These are phyloP conservation scores for Megastigmus dorsalis DNA, from an alignment of 2,888 invertebrate species.

Conservation along the genomic window DNA sequence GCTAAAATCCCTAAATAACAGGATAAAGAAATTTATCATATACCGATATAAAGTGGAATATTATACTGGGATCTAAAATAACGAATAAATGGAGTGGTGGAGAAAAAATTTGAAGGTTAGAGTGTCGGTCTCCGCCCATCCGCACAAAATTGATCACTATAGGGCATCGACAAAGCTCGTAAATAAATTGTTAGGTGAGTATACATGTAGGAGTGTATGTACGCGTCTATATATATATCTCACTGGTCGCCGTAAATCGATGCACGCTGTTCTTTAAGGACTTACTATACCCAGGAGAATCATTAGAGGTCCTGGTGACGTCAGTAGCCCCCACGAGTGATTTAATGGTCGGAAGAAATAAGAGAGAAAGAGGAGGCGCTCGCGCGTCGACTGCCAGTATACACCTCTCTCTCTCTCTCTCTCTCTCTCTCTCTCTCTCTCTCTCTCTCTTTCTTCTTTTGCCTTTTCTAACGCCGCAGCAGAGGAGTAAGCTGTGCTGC, in stretches of 20 bases:
- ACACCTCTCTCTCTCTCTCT: no score
- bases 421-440: no score
- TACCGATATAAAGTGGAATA: no score
- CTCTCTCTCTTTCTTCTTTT: no score
- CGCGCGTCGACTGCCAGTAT: neutral
- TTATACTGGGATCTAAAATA: no score
- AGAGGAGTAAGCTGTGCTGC: no score
- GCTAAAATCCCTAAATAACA: no score
- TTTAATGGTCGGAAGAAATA: slow-evolving; percentile 19
- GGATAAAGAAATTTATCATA: no score
- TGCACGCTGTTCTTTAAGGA: slow-evolving; percentile 5
- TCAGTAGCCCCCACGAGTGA: slow-evolving; percentile 36
- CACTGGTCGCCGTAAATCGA: slow-evolving; percentile 13
- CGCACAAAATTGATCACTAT: slow-evolving; percentile 19
- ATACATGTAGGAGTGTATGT: neutral
- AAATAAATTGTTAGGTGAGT: slow-evolving; percentile 25
- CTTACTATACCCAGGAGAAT: slow-evolving; percentile 30
- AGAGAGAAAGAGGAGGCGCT: slow-evolving; percentile 1
- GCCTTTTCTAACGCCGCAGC: no score
- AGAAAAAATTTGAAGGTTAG: slow-evolving; percentile 24
- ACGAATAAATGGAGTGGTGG: slow-evolving; percentile 8
- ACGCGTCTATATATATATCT: neutral
- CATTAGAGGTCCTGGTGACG: slow-evolving; percentile 33
- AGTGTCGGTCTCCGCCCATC: neutral
- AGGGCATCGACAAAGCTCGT: slow-evolving; percentile 17